Evolutionary conservation across 1,140 invertebrate species (phyloP).

Genomic region (Octopus sinensis): DNA sequence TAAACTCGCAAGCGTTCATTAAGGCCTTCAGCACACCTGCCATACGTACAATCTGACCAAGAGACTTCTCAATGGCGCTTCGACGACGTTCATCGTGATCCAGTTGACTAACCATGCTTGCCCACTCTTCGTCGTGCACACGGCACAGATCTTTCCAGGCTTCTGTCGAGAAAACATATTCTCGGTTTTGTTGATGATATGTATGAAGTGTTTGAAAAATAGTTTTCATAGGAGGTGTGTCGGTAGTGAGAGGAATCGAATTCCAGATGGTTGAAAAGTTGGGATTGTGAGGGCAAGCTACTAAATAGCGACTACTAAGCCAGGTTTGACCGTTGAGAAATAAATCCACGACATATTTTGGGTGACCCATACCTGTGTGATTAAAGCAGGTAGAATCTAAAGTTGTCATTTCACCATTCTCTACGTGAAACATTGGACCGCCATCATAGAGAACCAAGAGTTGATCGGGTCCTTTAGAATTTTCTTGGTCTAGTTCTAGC

Average conservation of each 20-base stretch:
- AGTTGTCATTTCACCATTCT: conserved; percentile 22
- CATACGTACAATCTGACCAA: conserved; percentile 33
- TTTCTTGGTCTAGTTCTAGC: conserved; percentile 12
- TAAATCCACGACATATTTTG: conserved; percentile 29
- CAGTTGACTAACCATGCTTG: conserved; percentile 29
- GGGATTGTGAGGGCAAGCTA: conserved; percentile 27
- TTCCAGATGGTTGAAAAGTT: conserved; percentile 12
- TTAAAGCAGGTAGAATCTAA: conserved; percentile 24
- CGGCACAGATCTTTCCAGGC: conserved; percentile 29
- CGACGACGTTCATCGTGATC: conserved; percentile 27
- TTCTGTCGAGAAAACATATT: conserved; percentile 29
- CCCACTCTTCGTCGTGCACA: conserved; percentile 35
- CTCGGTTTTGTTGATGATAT: conserved; percentile 17
- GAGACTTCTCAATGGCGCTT: conserved; percentile 29
- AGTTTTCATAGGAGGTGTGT: conserved; percentile 18
- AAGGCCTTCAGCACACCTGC: conserved; percentile 31
- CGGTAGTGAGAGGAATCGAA: conserved; percentile 6
- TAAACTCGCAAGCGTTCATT: conserved; percentile 20
- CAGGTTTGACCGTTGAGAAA: conserved; percentile 24
- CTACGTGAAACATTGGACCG: conserved; percentile 22
- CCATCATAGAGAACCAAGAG: conserved; percentile 27
- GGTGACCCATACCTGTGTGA: conserved; percentile 28
- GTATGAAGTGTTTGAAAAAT: conserved; percentile 23
- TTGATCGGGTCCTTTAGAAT: neutral
- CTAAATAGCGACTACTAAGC: conserved; percentile 27